Evolutionary conservation across 2,113 vertebrate species (phyloP), one percentile per base, ranked within the genome.

Genomic region (Lates calcarifer): DNA sequence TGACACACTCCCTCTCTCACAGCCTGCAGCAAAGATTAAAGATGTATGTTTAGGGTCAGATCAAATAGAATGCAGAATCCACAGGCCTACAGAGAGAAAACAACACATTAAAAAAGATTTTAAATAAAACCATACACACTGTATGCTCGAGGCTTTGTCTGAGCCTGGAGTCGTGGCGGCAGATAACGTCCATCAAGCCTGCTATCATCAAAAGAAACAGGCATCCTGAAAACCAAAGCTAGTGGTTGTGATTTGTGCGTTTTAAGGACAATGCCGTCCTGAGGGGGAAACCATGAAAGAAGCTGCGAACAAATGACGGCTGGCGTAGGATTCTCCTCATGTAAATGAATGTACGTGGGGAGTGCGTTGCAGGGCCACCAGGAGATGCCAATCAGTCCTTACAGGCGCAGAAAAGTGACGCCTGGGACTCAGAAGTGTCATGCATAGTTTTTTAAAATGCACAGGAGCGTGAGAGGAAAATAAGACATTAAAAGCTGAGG

Each of bases 11-110:
- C 67, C 87, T 83, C 73, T 84, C 86, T 74, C 74, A 86, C 84
- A 85, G 92, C 93, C 90, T 82, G 88, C 82, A 89, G 91, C 89
- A 41, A 62, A 93, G 92, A 94, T 91, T 94, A 94, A 94, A 94
- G 89, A 92, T 94, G 91, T 93, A 93, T 91, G 93, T 93, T 92
- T 92, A 91, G 83, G 85, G 86, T n/a, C 89, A 89, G 86, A 94
- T 95, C 91, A 94, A 91, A 91, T 86, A 92, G 84, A 89, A 92
- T 91, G 60, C 89, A 90, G 87, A 92, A 93, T 91, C 83, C 83
- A 90, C 87, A 90, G 88, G 83, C 84, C 88, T 57, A 83, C 80
- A 73, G 85, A 89, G 85, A 87, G 82, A 89, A 85, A 90, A 86
- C 82, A 87, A 84, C 83, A 86, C 73, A 86, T 90, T 90, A 84